Conservation (phyloP, 2,797 vertebrate species). For the Apodemus agrarius region DNA sequence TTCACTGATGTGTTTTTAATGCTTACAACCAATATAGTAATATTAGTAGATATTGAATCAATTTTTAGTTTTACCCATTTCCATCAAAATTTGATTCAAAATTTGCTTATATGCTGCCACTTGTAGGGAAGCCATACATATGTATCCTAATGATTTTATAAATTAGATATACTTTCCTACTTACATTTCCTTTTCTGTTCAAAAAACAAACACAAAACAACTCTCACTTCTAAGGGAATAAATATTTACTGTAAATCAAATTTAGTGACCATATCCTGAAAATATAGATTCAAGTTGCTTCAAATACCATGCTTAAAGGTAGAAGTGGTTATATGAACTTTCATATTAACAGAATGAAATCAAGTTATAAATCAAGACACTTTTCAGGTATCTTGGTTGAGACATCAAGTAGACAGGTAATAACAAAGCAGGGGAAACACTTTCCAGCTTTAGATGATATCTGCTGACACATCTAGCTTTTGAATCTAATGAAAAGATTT, state of each 20-base stretch:
- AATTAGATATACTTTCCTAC: background rate
- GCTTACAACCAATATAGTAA: background rate
- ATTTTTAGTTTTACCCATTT: conserved; percentile 24
- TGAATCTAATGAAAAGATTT: background rate
- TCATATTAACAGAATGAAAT: background rate
- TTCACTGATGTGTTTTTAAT: background rate
- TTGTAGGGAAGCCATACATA: conserved; percentile 15
- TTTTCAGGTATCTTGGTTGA: background rate
- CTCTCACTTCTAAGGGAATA: background rate
- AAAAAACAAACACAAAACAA: background rate
- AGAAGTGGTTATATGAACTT: background rate
- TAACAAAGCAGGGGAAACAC: background rate
- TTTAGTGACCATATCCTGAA: background rate
- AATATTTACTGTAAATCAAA: background rate
- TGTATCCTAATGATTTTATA: background rate
- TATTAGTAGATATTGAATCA: background rate
- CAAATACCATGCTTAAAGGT: background rate
- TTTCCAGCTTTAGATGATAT: background rate
- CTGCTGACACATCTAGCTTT: background rate
- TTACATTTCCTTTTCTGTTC: background rate
- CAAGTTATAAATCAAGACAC: background rate
- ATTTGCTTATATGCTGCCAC: conserved; percentile 14
- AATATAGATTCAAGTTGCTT: background rate
- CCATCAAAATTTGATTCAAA: background rate
- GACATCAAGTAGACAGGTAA: background rate